Evolutionary conservation across 2,113 vertebrate species (phyloP), one percentile per base, ranked within the genome.

Genomic region (human (Homo sapiens)): DNA sequence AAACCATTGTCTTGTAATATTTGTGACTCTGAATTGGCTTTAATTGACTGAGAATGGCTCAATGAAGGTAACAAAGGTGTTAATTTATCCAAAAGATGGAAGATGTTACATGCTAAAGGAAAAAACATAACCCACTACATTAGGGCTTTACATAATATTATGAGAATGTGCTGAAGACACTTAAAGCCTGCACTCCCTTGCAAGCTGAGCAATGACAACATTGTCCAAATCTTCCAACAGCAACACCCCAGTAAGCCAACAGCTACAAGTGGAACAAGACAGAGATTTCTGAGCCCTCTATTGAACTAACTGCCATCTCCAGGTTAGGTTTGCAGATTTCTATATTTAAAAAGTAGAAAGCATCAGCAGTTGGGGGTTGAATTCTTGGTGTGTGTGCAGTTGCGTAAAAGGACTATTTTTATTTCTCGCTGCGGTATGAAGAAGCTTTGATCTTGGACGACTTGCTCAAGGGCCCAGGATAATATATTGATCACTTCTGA

Each of bases 161-260:
- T 43, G 90, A 84, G 86, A 96, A 96, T 78, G 75, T 93, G 87
- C 38, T 78, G 35, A 91, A 68, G 73, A 85, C 84, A 93, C 57
- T 73, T 73, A 55, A 88, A 90, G 68, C 50, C 73, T 92, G 73
- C 11, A 61, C 30, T 64, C 79, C 25, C n/a, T 73, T 95, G 59
- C 43, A 93, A 93, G 43, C 84, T 10, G 38, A 48, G 89, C 92
- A 68, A 80, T 92, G 96, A 96, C 85, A 96, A 32, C 88, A 81
- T 20, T 35, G 64, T 40, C 40, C 11, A 66, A 27, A 38, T 48
- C 94, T 98, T 98, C 98, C 98, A 98, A 97, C 50, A 97, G 97
- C 87, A 98, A 98, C 79, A 98, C 0, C 95, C 55, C 22, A 79
- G n/a, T 40, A 66, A 87, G 98, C 97, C 98, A 98, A 98, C 96